Conservation (phyloP, 2,113 vertebrate species). For the Motacilla tschutschensis region DNA sequence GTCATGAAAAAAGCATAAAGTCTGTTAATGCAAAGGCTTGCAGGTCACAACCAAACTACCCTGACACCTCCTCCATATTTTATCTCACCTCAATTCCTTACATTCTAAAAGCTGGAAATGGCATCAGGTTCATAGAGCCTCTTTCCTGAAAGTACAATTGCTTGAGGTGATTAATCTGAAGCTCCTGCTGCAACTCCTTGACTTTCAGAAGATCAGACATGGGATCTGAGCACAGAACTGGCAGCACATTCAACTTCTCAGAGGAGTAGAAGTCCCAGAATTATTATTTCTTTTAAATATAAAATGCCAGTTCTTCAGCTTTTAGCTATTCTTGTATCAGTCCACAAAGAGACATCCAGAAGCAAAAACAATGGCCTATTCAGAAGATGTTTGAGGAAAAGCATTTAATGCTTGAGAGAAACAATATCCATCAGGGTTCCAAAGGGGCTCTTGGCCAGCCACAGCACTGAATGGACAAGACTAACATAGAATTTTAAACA, state of each 20-base stretch:
- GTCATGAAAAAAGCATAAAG: background rate
- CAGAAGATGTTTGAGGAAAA: constrained; percentile 28
- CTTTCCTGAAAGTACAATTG: background rate
- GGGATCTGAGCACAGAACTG: background rate
- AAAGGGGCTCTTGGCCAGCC: background rate
- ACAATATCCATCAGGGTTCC: background rate
- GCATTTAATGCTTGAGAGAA: constrained; percentile 14
- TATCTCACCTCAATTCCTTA: background rate
- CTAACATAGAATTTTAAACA: background rate
- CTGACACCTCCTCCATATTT: background rate
- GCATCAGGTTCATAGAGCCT: fast-evolving
- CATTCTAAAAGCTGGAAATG: background rate
- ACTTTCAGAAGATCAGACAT: background rate
- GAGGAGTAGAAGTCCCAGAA: background rate
- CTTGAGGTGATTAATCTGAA: background rate
- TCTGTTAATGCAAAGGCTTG: background rate
- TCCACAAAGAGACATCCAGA: constrained; percentile 32
- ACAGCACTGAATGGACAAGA: background rate
- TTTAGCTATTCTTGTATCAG: constrained; percentile 47
- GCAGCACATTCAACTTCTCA: background rate
- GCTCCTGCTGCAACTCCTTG: background rate
- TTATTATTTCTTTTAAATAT: background rate
- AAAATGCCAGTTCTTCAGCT: constrained; percentile 14
- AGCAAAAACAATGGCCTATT: constrained; percentile 52
- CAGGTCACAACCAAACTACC: background rate